Evolutionary conservation across 2,888 invertebrate species (phyloP).

Genomic region (Theretra japonica): DNA sequence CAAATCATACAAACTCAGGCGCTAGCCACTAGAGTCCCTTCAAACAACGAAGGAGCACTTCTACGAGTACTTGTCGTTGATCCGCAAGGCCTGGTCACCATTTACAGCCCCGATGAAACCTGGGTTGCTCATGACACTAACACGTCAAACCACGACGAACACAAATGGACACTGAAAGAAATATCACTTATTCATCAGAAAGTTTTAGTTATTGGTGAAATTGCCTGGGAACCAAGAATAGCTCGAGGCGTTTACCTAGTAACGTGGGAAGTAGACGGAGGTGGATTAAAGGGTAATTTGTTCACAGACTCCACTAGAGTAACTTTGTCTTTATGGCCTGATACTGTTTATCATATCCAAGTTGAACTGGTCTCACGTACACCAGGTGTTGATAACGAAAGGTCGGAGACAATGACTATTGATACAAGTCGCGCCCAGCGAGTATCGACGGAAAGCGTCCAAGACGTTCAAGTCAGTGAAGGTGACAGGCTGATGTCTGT

Average conservation of each 20-base stretch:
- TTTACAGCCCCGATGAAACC: constrained; percentile 88
- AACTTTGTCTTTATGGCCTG: constrained; percentile 91
- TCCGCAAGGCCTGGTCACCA: constrained; percentile 88
- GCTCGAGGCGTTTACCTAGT: constrained; percentile 89
- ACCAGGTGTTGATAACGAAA: constrained; percentile 86
- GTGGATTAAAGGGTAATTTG: constrained; percentile 91
- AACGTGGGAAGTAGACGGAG: constrained; percentile 93
- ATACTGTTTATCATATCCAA: constrained; percentile 92
- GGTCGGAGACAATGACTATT: constrained; percentile 87
- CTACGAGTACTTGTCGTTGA: constrained; percentile 89
- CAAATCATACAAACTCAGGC: constrained; percentile 88
- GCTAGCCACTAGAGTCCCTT: constrained; percentile 86
- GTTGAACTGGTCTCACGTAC: constrained; percentile 87
- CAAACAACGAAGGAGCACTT: constrained; percentile 86
- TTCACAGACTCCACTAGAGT: constrained; percentile 92
- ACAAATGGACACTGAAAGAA: constrained; percentile 87
- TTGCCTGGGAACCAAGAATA: constrained; percentile 89
- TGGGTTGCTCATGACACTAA: constrained; percentile 84
- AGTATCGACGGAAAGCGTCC: constrained; percentile 87
- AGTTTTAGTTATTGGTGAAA: constrained; percentile 88
- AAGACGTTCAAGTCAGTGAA: constrained; percentile 85
- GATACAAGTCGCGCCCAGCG: constrained; percentile 87
- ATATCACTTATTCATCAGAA: constrained; percentile 90
- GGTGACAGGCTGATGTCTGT: constrained; percentile 86
- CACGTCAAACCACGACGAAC: constrained; percentile 76